These are phyloP conservation scores for Leptestheria dahalacensis DNA, from an alignment of 1,140 invertebrate genomes.

Conservation along the genomic window DNA sequence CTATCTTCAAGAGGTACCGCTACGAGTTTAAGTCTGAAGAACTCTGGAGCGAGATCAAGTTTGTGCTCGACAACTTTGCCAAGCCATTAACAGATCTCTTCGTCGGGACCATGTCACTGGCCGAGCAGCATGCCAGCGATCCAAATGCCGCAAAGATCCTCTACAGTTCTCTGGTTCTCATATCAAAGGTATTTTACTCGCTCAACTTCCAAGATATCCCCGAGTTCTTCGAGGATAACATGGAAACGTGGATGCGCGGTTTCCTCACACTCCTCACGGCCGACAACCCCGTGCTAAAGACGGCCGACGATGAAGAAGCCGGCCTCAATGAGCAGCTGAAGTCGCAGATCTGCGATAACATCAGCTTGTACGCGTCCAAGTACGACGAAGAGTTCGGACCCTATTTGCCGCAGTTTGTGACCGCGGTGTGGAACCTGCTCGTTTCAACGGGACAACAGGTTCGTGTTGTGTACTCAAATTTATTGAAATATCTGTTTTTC, in stretches of 20 bases:
- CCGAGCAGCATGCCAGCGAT: slow-evolving; percentile 60
- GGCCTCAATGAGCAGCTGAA: slow-evolving; percentile 80
- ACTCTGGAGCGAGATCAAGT: slow-evolving; percentile 93
- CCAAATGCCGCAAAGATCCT: slow-evolving; percentile 66
- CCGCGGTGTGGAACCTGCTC: slow-evolving; percentile 78
- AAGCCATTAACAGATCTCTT: slow-evolving; percentile 84
- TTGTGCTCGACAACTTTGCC: slow-evolving; percentile 85
- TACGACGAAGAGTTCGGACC: slow-evolving; percentile 92
- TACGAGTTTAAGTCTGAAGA: slow-evolving; percentile 89
- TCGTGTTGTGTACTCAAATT: no score
- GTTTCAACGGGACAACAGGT: slow-evolving; percentile 47
- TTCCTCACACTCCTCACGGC: slow-evolving; percentile 63
- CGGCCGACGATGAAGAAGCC: slow-evolving; percentile 70
- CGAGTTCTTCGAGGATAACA: slow-evolving; percentile 97
- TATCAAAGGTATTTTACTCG: slow-evolving; percentile 94
- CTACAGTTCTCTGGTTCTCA: slow-evolving; percentile 71
- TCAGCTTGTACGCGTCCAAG: slow-evolving; percentile 86
- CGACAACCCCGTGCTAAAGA: slow-evolving; percentile 45
- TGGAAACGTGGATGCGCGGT: slow-evolving; percentile 82
- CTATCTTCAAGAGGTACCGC: slow-evolving; percentile 87
- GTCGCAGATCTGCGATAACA: slow-evolving; percentile 90
- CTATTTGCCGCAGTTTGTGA: slow-evolving; percentile 78
- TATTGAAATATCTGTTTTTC: background rate
- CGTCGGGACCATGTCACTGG: slow-evolving; percentile 66
- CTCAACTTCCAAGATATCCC: slow-evolving; percentile 88